Evolutionary conservation across 2,113 vertebrate species (phyloP).

Genomic region (Turnix velox): DNA sequence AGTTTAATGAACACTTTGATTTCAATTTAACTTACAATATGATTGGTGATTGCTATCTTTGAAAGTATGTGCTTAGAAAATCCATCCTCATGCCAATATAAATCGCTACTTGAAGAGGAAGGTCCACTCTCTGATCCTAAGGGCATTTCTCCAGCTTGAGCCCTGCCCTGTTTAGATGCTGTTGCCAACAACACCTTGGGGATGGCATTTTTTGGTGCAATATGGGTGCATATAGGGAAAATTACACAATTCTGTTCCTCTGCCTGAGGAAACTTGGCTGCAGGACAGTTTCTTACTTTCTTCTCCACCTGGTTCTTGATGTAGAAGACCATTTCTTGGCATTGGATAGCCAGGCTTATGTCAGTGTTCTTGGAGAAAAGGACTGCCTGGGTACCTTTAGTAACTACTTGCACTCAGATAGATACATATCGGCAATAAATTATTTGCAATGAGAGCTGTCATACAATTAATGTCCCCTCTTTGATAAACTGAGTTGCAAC

Average conservation of each 20-base stretch:
- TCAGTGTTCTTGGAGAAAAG: neutral
- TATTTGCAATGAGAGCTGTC: neutral
- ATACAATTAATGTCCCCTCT: neutral
- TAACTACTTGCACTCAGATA: neutral
- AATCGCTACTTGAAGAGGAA: neutral
- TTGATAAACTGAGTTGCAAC: neutral
- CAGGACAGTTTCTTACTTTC: neutral
- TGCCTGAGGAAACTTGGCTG: neutral
- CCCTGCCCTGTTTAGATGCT: neutral
- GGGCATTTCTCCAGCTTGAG: neutral
- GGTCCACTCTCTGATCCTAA: neutral
- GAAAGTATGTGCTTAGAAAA: neutral
- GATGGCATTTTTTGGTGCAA: neutral
- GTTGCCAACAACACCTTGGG: neutral
- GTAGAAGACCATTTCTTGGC: neutral
- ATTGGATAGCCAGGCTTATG: neutral
- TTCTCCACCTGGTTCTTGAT: neutral
- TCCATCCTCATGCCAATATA: neutral
- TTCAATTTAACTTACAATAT: neutral
- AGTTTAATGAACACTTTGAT: neutral
- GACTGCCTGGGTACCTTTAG: neutral
- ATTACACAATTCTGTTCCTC: accelerated
- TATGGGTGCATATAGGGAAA: neutral
- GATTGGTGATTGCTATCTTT: neutral
- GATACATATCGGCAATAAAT: neutral